These are phyloP conservation scores for Pao palembangensis DNA, from an alignment of 2,113 vertebrate genomes.

Conservation along the genomic window DNA sequence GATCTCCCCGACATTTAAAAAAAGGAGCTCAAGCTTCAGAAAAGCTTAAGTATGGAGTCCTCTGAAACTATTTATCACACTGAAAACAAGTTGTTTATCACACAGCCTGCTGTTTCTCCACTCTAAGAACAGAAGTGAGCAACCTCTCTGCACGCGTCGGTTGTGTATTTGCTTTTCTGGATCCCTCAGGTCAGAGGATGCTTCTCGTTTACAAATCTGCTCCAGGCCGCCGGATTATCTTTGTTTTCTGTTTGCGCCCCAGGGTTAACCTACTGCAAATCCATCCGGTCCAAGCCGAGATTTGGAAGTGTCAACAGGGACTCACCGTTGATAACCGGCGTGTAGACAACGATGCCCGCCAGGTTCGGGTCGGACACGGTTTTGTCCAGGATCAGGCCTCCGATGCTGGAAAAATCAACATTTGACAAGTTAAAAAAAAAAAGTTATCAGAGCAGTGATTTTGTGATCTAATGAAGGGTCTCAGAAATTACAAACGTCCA, in stretches of 20 bases:
- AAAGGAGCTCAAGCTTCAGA: no score
- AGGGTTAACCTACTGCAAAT: not conserved
- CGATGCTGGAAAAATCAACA: constrained; percentile 81
- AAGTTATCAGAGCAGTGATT: not conserved
- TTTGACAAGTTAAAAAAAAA: constrained; percentile 8
- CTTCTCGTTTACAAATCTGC: not conserved
- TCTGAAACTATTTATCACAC: no score
- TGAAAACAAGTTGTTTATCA: no score
- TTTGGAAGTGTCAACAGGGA: not conserved
- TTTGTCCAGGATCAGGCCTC: constrained; percentile 97
- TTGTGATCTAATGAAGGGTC: not conserved
- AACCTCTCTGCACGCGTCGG: no score
- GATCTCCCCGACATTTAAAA: no score
- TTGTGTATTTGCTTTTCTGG: not conserved
- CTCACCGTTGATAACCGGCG: constrained; percentile 97
- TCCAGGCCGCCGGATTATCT: not conserved
- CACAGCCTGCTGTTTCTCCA: no score
- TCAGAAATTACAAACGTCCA: no score
- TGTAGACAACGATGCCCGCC: constrained; percentile 96
- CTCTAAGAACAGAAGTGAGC: no score
- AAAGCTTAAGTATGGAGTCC: no score
- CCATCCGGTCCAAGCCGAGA: not conserved
- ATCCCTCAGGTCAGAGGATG: constrained; percentile 3
- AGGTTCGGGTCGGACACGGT: constrained; percentile 95
- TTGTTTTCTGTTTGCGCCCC: not conserved